Conservation (phyloP, 2,888 invertebrate genomes). For the Phasia obesa region DNA sequence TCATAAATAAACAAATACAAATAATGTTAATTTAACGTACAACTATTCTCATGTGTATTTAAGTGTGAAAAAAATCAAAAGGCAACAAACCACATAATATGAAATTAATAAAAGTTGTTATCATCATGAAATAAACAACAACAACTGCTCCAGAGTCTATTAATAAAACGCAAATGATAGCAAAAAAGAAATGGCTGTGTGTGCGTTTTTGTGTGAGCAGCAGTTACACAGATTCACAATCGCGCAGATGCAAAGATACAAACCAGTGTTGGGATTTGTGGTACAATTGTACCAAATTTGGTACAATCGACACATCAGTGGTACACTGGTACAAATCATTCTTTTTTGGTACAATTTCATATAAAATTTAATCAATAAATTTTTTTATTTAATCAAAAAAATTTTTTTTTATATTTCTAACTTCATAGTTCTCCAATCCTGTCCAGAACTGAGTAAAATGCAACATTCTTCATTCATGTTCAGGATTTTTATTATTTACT, state of each 20-base stretch:
- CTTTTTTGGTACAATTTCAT: too few relatives aligned
- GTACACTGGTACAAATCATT: too few relatives aligned
- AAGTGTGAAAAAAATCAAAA: constrained; percentile 64
- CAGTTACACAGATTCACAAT: constrained; percentile 5
- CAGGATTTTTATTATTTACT: too few relatives aligned
- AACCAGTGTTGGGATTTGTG: too few relatives aligned
- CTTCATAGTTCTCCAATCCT: too few relatives aligned
- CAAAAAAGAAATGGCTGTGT: not conserved
- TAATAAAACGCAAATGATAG: constrained; percentile 14
- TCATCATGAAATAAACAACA: constrained; percentile 51
- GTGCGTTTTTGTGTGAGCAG: not conserved
- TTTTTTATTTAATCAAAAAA: too few relatives aligned
- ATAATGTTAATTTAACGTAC: constrained; percentile 30
- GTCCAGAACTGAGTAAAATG: too few relatives aligned
- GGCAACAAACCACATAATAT: constrained; percentile 68
- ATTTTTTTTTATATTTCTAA: too few relatives aligned
- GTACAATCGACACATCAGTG: too few relatives aligned
- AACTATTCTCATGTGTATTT: constrained; percentile 38
- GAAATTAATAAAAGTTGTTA: constrained; percentile 57
- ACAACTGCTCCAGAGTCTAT: constrained; percentile 22
- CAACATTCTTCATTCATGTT: too few relatives aligned
- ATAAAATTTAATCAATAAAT: too few relatives aligned
- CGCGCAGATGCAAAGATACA: not conserved
- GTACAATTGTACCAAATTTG: too few relatives aligned
- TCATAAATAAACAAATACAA: constrained; percentile 8